Evolutionary conservation across 2,113 vertebrate genomes (phyloP).

Genomic region (Lanius ludovicianus): DNA sequence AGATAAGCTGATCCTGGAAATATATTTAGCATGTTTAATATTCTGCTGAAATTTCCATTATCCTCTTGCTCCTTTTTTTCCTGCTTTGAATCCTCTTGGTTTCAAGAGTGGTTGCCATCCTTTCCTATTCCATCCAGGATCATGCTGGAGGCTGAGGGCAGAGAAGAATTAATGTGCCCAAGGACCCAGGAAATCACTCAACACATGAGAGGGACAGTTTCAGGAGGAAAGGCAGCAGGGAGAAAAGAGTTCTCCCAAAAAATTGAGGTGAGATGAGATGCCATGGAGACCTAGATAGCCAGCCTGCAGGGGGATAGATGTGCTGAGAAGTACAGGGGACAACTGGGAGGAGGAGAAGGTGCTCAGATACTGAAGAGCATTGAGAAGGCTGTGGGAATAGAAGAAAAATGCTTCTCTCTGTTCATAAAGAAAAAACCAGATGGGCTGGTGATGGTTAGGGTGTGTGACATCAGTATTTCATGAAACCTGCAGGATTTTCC

Average conservation of each 20-base stretch:
- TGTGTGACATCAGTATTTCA: not conserved
- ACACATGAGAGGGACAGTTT: not conserved
- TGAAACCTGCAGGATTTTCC: not conserved
- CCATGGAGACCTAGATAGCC: not conserved
- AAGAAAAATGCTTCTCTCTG: not conserved
- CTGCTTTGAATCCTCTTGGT: not conserved
- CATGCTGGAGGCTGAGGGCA: not conserved
- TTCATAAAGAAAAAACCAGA: not conserved
- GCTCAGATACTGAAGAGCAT: not conserved
- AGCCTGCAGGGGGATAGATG: not conserved
- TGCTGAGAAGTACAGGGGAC: not conserved
- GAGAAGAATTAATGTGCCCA: not conserved
- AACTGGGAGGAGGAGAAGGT: not conserved
- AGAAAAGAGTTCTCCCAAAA: not conserved
- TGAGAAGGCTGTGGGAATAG: not conserved
- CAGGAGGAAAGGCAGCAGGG: not conserved
- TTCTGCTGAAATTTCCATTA: not conserved
- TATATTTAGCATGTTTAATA: not conserved
- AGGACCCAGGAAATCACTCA: not conserved
- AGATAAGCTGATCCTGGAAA: not conserved
- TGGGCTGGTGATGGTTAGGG: not conserved
- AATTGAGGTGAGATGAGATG: not conserved
- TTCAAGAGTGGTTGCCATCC: not conserved
- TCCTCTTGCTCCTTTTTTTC: not conserved
- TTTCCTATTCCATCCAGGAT: not conserved